A percentile compares a stretch with the other conserved stretches of the same genome.
These are phyloP conservation scores for Thera britannica DNA, from an alignment of 2,888 invertebrate species.

Conservation along the genomic window DNA sequence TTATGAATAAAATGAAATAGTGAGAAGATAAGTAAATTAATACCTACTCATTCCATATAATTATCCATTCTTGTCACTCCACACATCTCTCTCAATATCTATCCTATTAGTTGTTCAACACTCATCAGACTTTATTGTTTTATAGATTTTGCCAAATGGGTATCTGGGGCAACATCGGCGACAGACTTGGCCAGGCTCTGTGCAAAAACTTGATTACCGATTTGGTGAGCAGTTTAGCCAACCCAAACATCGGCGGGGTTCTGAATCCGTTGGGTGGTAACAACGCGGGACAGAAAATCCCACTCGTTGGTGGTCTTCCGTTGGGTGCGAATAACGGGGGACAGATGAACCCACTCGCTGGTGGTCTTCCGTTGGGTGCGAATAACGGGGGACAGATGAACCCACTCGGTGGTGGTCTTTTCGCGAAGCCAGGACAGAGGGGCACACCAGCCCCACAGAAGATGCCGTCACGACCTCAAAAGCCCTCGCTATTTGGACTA, in stretches of 20 bases:
- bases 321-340: slow-evolving; percentile 12
- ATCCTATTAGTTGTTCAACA: too few relatives aligned
- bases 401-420: slow-evolving; percentile 24
- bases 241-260: slow-evolving; percentile 4
- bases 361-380: slow-evolving; percentile 19
- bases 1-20: too few relatives aligned
- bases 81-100: too few relatives aligned
- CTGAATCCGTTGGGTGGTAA: slow-evolving; percentile 4
- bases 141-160: slow-evolving; percentile 88
- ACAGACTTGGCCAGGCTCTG: slow-evolving; percentile 81
- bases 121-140: slow-evolving; percentile 37
- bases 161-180: slow-evolving; percentile 86
- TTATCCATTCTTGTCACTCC: too few relatives aligned
- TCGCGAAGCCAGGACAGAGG: too few relatives aligned
- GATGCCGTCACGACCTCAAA: slow-evolving; percentile 1
- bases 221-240: slow-evolving; percentile 46
- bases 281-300: slow-evolving; percentile 5
- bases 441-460: slow-evolving; percentile 1
- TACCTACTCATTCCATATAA: neutral
- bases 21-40: too few relatives aligned
- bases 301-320: slow-evolving; percentile 24
- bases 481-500: neutral
- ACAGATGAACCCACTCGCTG: slow-evolving; percentile 19
- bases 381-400: slow-evolving; percentile 5
- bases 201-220: slow-evolving; percentile 77